Conservation (phyloP, 2,113 vertebrate species). For the Hemichromis elongatus region DNA sequence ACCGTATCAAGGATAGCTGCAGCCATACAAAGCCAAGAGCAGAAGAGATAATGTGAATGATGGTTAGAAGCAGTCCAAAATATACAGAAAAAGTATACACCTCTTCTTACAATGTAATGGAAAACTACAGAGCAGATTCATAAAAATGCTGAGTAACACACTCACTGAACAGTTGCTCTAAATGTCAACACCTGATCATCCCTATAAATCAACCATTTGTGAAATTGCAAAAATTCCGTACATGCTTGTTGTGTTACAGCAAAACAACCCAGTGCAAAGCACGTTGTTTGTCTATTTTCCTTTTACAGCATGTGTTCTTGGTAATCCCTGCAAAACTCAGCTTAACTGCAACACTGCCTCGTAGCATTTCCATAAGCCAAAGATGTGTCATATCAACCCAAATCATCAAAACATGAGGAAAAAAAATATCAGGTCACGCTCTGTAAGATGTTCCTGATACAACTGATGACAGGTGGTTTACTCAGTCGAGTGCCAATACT, state of each 20-base stretch:
- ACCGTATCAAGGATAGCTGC: not conserved
- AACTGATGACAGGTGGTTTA: not conserved
- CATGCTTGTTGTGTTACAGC: not conserved
- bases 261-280: not conserved
- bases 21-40: not conserved
- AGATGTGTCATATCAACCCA: not conserved
- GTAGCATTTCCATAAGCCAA: not conserved
- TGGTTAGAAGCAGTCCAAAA: not conserved
- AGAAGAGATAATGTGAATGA: not conserved
- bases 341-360: not conserved
- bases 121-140: not conserved
- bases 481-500: not conserved
- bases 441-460: not conserved
- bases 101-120: not conserved
- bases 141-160: not conserved
- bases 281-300: not conserved
- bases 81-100: not conserved
- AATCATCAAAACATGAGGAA: not conserved
- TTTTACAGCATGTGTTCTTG: not conserved
- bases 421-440: not conserved
- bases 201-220: not conserved
- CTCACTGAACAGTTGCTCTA: not conserved
- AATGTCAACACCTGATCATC: not conserved
- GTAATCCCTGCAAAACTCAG: not conserved
- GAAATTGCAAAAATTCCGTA: not conserved